A percentile compares a stretch with the other conserved stretches of the same genome.
These are phyloP conservation scores for Lepidocolaptes lacrymiger DNA, from an alignment of 2,797 vertebrate species.

Conservation along the genomic window DNA sequence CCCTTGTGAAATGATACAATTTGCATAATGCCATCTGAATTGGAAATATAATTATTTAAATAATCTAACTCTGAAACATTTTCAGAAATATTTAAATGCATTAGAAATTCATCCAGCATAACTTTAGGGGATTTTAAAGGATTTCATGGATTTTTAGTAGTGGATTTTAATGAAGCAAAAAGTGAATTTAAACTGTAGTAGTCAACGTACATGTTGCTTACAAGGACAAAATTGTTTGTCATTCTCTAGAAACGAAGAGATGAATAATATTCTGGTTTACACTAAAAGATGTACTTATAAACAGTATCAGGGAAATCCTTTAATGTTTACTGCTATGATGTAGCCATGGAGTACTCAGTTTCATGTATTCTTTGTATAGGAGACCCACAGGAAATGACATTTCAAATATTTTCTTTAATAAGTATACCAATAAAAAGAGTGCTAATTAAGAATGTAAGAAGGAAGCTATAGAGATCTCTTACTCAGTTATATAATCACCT, in stretches of 20 bases:
- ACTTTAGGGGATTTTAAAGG: background rate
- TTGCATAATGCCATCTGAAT: background rate
- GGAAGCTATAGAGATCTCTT: background rate
- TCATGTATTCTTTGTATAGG: background rate
- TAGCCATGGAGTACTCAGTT: background rate
- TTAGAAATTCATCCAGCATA: background rate
- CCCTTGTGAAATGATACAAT: background rate
- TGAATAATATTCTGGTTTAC: background rate
- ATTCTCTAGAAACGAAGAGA: background rate
- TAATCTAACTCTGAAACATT: background rate
- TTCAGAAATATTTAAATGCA: background rate
- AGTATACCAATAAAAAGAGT: background rate
- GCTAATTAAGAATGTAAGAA: background rate
- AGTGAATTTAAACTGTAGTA: background rate
- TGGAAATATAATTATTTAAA: constrained; percentile 4
- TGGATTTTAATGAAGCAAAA: background rate
- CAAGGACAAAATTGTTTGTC: background rate
- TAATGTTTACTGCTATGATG: background rate
- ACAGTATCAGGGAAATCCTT: background rate
- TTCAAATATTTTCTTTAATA: background rate
- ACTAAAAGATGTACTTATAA: background rate
- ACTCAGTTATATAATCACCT: background rate
- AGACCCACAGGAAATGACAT: background rate
- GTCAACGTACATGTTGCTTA: background rate
- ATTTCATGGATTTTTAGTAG: background rate